Evolutionary conservation across 2,797 vertebrate species (phyloP).

Genomic region (Iguana delicatissima): DNA sequence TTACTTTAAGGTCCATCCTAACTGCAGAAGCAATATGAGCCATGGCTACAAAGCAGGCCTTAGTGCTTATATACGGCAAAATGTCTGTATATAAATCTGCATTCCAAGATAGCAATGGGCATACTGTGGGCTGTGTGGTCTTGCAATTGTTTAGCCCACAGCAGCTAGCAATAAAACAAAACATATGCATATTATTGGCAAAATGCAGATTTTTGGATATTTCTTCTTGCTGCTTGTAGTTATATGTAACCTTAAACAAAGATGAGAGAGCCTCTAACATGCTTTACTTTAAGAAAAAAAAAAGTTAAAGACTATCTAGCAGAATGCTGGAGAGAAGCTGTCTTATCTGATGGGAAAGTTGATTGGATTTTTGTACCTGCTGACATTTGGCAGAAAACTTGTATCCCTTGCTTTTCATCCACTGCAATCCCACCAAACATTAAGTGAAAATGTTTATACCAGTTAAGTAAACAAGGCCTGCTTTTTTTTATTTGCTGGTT

Average conservation of each 20-base stretch:
- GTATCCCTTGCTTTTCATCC: conserved; percentile 58
- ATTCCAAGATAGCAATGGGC: background rate
- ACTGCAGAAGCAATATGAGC: background rate
- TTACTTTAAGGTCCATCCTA: background rate
- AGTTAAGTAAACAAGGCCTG: conserved; percentile 52
- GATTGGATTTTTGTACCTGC: conserved; percentile 64
- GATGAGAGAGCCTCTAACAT: conserved; percentile 43
- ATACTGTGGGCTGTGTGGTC: background rate
- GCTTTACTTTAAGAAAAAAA: conserved; percentile 30
- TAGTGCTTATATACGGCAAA: background rate
- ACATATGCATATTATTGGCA: background rate
- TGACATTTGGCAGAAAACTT: conserved; percentile 59
- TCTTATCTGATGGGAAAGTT: conserved; percentile 66
- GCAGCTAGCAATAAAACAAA: background rate
- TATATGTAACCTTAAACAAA: conserved; percentile 53
- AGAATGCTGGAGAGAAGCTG: conserved; percentile 38
- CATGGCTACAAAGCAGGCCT: background rate
- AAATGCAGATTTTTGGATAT: background rate
- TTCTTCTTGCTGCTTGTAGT: background rate
- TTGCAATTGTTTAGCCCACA: background rate
- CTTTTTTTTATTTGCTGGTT: conserved; percentile 30
- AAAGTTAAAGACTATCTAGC: conserved; percentile 45
- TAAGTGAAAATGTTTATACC: conserved; percentile 51
- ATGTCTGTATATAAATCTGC: background rate
- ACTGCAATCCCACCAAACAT: conserved; percentile 22